These are phyloP conservation scores for Escarpia spicata DNA, from an alignment of 2,888 invertebrate genomes.

Conservation along the genomic window DNA sequence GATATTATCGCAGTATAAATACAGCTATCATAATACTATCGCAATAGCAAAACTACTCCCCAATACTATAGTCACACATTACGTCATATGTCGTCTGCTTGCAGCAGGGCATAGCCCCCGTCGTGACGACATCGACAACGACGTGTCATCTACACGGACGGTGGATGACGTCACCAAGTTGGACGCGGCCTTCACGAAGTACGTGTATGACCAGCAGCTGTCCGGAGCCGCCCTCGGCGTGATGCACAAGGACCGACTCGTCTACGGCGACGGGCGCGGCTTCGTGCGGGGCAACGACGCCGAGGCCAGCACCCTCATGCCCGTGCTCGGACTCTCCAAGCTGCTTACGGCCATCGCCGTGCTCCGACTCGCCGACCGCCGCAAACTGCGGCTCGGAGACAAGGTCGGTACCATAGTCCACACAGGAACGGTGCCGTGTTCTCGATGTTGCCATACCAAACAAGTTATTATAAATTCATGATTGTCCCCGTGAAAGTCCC, in stretches of 20 bases:
- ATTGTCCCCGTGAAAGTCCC: not conserved
- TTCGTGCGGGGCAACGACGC: constrained; percentile 21
- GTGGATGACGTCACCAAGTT: not conserved
- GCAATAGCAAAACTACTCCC: no score
- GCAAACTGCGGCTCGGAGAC: constrained; percentile 45
- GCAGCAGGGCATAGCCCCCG: not conserved
- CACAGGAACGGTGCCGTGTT: constrained; percentile 19
- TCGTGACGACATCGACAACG: not conserved
- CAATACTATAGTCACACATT: no score
- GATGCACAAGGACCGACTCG: not conserved
- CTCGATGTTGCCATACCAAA: no score
- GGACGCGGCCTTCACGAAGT: not conserved
- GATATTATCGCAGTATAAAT: no score
- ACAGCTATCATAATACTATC: no score
- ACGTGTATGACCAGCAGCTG: not conserved
- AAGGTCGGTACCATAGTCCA: constrained; percentile 35
- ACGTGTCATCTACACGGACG: not conserved
- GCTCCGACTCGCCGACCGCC: constrained; percentile 51
- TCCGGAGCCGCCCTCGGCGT: not conserved
- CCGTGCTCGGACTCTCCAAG: constrained; percentile 49
- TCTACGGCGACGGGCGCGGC: not conserved
- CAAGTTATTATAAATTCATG: no score
- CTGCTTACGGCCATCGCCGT: constrained; percentile 55
- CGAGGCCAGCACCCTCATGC: constrained; percentile 23
- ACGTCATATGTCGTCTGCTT: not conserved